Evolutionary conservation across 2,113 vertebrate species (phyloP), one percentile per base, ranked within the genome.

Genomic region (Puma concolor): DNA sequence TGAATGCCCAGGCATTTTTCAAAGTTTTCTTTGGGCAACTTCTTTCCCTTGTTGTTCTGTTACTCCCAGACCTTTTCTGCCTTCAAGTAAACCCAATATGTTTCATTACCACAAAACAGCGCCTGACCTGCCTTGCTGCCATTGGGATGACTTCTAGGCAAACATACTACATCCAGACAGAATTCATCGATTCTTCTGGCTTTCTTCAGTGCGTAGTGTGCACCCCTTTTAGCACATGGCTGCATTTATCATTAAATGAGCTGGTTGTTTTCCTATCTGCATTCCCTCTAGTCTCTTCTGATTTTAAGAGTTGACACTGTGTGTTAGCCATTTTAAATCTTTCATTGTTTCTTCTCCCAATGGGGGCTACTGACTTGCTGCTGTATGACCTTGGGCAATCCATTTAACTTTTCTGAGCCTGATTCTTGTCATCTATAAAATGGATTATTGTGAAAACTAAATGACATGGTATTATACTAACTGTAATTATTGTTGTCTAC

Each of bases 1-100:
- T 71, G 96, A 94, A 96, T 92, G 60, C 69, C 38, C 13, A 31
- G 52, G 76, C 97, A 95, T 91, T 96, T 96, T 88, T 87, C n/a
- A 74, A 21, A 86, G 82, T 72, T 96, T 91, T 82, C 57, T 96
- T 83, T 94, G 89, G 69, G 77, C 82, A 82, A 79, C 84, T 97
- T 87, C 64, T 94, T 95, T 94, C 63, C 76, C 19, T 69, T 74
- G 41, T 69, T 94, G 69, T 41, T 94, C 64, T 92, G 36, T 60
- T 82, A 64, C 88, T 95, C 77, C 54, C 57, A 95, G 64, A 92
- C n/a, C 92, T 92, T 86, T 91, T 92, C n/a, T 69, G 57, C 84
- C 88, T 96, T 92, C 44, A 94, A 93, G 82, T 91, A 85, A 92
- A 76, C 44, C 54, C 60, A 31, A 3, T 67, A 23, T 85, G 82